Conservation (phyloP, 1,140 invertebrate genomes). For the Pseudomyrmex cubaensis region DNA sequence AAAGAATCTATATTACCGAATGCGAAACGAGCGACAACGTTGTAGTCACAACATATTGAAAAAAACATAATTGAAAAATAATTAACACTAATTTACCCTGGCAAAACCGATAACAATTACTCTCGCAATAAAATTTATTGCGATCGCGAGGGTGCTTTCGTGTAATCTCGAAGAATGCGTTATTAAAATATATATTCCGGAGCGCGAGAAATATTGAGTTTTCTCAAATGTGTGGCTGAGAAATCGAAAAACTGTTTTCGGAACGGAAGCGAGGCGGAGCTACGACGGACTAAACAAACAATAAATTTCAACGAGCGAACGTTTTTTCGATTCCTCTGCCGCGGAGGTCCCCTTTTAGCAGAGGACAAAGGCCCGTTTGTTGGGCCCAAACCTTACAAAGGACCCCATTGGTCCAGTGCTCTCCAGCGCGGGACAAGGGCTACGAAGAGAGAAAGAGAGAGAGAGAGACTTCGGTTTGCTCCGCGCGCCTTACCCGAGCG, state of each 20-base stretch:
- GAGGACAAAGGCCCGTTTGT: conserved; percentile 77
- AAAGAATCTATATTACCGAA: conserved; percentile 4
- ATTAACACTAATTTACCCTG: no score
- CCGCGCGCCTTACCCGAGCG: neutral
- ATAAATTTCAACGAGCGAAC: conserved; percentile 76
- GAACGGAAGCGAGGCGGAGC: conserved; percentile 41
- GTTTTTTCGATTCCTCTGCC: conserved; percentile 72
- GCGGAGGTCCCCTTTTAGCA: conserved; percentile 52
- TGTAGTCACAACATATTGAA: neutral
- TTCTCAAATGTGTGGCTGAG: conserved; percentile 38
- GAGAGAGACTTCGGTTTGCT: conserved; percentile 39
- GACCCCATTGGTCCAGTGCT: conserved; percentile 70
- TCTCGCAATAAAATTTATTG: no score
- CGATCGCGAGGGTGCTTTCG: neutral
- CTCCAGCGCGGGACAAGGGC: conserved; percentile 56
- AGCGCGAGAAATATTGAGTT: neutral
- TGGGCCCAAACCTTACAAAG: conserved; percentile 72
- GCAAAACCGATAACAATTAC: no score
- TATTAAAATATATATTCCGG: neutral
- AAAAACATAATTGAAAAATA: neutral
- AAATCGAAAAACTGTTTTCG: conserved; percentile 50
- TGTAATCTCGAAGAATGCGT: neutral
- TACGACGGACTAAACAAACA: conserved; percentile 77
- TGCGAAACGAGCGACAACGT: neutral
- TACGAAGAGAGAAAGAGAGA: neutral